Conservation (phyloP, 2,888 invertebrate species). For the Conistra vaccinii region DNA sequence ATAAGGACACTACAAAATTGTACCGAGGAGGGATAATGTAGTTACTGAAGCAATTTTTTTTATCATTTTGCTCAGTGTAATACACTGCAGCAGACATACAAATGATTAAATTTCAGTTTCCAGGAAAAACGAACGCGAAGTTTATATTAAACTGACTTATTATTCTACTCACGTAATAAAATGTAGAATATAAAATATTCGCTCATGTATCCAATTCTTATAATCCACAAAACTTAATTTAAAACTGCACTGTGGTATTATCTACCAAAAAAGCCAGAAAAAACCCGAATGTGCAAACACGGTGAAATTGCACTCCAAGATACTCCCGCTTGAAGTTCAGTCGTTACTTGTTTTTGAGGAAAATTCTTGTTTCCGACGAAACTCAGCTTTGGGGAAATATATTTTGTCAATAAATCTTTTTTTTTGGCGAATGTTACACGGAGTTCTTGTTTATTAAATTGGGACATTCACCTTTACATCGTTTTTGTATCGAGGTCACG, state of each 20-base stretch:
- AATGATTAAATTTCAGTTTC: constrained; percentile 24
- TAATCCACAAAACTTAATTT: constrained; percentile 34
- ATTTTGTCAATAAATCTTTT: constrained; percentile 46
- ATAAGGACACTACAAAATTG: neutral
- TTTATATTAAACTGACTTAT: constrained; percentile 20
- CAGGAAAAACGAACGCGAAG: neutral
- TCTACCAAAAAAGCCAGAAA: constrained; percentile 23
- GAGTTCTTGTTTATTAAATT: constrained; percentile 40
- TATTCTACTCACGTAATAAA: constrained; percentile 12
- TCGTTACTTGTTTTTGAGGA: constrained; percentile 43
- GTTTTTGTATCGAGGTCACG: constrained; percentile 10
- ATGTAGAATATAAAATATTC: constrained; percentile 22
- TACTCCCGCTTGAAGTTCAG: constrained; percentile 18
- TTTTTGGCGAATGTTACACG: constrained; percentile 20
- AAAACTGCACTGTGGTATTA: constrained; percentile 34
- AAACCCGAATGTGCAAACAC: constrained; percentile 35
- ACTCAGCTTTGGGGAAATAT: constrained; percentile 22
- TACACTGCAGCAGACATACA: constrained; percentile 19
- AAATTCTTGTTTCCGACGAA: constrained; percentile 40
- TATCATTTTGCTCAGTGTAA: neutral
- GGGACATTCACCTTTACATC: constrained; percentile 31
- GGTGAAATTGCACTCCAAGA: constrained; percentile 43
- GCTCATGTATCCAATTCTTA: constrained; percentile 7
- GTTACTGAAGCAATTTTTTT: neutral
- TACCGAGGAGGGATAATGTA: neutral